A percentile compares a stretch with the other conserved stretches of the same genome.
phyloP scores from a whole-genome alignment of 2,888 invertebrate genomes.

The Spicauda simplicius region DNA sequence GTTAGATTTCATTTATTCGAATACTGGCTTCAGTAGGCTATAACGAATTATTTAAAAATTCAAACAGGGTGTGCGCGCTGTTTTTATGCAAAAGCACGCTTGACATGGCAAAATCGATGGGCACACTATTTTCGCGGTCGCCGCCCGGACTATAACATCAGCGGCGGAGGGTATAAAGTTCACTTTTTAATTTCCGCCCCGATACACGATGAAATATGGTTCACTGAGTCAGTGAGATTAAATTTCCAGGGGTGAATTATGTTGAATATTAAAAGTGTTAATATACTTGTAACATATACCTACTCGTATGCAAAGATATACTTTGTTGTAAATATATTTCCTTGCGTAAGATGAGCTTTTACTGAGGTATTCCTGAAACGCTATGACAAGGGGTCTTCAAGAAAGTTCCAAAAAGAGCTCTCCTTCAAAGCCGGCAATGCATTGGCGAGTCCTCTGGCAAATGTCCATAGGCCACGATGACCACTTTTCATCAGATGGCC shows the following conservation, averaged over 20 bases:
- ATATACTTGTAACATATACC: neutral
- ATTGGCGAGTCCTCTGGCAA: too few relatives aligned
- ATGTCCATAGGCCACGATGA: too few relatives aligned
- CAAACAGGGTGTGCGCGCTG: neutral
- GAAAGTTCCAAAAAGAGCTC: too few relatives aligned
- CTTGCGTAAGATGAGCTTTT: too few relatives aligned
- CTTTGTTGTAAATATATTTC: too few relatives aligned
- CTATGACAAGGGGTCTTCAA: too few relatives aligned
- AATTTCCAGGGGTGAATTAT: slow-evolving; percentile 28
- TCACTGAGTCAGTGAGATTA: slow-evolving; percentile 20
- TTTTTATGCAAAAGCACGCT: neutral
- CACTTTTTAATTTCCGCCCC: slow-evolving; percentile 31
- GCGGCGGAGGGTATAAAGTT: slow-evolving; percentile 13
- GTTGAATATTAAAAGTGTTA: slow-evolving; percentile 2
- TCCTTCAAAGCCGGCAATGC: too few relatives aligned
- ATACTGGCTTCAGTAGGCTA: too few relatives aligned
- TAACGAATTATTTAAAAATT: neutral
- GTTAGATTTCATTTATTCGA: too few relatives aligned
- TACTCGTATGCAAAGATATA: neutral
- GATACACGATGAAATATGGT: slow-evolving; percentile 24
- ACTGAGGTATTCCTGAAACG: too few relatives aligned
- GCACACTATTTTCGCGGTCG: neutral
- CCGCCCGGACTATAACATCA: neutral
- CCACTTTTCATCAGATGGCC: too few relatives aligned
- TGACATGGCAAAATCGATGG: neutral